These are phyloP conservation scores for Spodoptera picta DNA, from an alignment of 2,888 invertebrate genomes.

Conservation along the genomic window DNA sequence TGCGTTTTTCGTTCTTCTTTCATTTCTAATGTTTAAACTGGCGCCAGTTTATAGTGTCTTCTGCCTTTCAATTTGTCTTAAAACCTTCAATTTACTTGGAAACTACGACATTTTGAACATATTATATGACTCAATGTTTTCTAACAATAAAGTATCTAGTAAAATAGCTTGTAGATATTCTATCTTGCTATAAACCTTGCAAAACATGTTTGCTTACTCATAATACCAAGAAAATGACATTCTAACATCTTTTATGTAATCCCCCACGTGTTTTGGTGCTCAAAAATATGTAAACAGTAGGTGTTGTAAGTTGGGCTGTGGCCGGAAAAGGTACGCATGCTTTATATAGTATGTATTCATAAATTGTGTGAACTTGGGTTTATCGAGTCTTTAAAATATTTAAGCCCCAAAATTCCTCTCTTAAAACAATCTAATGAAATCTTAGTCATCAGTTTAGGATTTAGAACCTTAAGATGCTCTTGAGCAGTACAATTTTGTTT, in stretches of 20 bases:
- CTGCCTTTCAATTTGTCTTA: conserved; percentile 6
- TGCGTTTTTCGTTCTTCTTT: no score
- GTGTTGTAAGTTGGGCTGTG: conserved; percentile 54
- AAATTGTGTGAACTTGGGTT: conserved; percentile 12
- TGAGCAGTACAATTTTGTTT: no score
- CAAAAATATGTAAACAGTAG: conserved; percentile 60
- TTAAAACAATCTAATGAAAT: no score
- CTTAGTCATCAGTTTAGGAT: no score
- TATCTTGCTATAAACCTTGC: conserved; percentile 41
- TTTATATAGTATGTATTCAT: conserved; percentile 58
- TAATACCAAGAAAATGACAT: conserved; percentile 57
- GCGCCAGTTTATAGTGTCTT: background rate
- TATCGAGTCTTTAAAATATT: conserved; percentile 1
- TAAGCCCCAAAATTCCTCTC: no score
- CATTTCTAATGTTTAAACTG: background rate
- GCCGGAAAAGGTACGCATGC: conserved; percentile 73
- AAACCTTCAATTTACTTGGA: conserved; percentile 14
- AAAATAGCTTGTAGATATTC: conserved; percentile 38
- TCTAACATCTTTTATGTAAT: conserved; percentile 58
- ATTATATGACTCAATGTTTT: conserved; percentile 43
- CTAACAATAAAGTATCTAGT: conserved; percentile 40
- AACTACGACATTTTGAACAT: conserved; percentile 26
- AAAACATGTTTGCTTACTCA: conserved; percentile 58
- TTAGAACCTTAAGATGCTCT: no score
- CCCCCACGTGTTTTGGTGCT: conserved; percentile 51